Evolutionary conservation across 1,140 invertebrate genomes (phyloP), one percentile per base, ranked within the genome.

Genomic region (Drosophila asahinai): DNA sequence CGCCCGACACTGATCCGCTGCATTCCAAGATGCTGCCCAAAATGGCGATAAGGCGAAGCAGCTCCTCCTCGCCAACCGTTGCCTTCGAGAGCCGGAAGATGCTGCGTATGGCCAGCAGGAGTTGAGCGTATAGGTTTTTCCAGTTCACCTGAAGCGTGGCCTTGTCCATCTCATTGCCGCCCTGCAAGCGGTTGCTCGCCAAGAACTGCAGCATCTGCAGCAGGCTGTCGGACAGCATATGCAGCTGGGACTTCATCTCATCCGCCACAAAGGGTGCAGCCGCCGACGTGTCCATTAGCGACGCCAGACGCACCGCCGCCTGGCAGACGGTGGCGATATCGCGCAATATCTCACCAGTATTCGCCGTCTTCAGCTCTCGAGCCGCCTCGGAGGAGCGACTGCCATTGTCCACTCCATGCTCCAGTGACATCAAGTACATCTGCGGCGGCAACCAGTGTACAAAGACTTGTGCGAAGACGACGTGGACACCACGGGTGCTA

Each of bases 401-500:
- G 42, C 86, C 81, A 51, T 76, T 67, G 47, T 93, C 91, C 43
- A 92, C 33, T 1, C 83, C 86, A 27, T 81, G 68, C 71, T 93
- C 92, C 55, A 93, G 48, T 11, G 91, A 86, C 19, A 91, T 15
- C 43, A 93, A 43, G 64, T 82, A 91, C 52, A 86, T 82, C 57
- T 92, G 87, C 12, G 92, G 92, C 12, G 91, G 64, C 1, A 86
- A 80, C 92, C 92, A 93, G 58, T 93, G 86, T 17, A 77, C 80
- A 25, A 79, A 93, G 17, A 97, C 93, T 91, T 96, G 86, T 75
- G 94, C 94, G 87, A 97, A 97, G 33, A 97, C 95, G 78, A 97
- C 95, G 64, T 96, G 93, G 12, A 97, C 96, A 22, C 96, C 97
- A 11, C 96, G 94, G 51, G 97, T 94, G 70, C 97, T 97, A 2